These are phyloP conservation scores for Armadillidium nasatum DNA, from an alignment of 1,140 invertebrate genomes.

Conservation along the genomic window DNA sequence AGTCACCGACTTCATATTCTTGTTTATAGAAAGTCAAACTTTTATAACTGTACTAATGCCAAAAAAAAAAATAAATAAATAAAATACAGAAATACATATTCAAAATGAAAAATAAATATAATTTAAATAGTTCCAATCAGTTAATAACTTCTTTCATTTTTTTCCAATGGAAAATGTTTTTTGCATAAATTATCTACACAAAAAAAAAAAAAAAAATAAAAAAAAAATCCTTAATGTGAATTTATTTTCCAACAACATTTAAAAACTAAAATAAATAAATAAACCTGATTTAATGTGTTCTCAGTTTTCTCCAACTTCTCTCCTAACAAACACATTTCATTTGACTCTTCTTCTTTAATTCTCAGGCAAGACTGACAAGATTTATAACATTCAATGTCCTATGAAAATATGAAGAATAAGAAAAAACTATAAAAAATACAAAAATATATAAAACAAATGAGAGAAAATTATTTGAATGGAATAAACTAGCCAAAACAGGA, in stretches of 20 bases:
- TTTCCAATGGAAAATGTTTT: background rate
- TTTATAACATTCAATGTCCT: too few species aligned
- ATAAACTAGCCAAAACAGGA: too few species aligned
- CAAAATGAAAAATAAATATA: background rate
- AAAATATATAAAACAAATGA: too few species aligned
- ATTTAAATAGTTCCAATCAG: too few species aligned
- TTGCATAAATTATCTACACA: too few species aligned
- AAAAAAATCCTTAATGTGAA: too few species aligned
- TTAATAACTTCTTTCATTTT: too few species aligned
- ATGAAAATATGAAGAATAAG: too few species aligned
- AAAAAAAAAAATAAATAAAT: slow-evolving; percentile 19
- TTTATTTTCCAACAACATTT: slow-evolving; percentile 33
- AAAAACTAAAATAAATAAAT: too few species aligned
- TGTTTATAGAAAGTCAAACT: slow-evolving; percentile 53
- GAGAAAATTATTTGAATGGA: too few species aligned
- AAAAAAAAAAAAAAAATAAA: background rate
- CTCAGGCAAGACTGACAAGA: slow-evolving; percentile 52
- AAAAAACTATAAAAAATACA: too few species aligned
- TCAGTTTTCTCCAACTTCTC: slow-evolving; percentile 47
- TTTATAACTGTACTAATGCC: slow-evolving; percentile 45
- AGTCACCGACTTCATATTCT: slow-evolving; percentile 63
- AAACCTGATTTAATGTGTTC: slow-evolving; percentile 38
- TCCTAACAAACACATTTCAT: slow-evolving; percentile 43
- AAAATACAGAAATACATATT: too few species aligned
- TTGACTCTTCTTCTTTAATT: slow-evolving; percentile 48